Base-by-base conservation (phyloP, 2,113 vertebrate species). In the Alethe castanea region DNA sequence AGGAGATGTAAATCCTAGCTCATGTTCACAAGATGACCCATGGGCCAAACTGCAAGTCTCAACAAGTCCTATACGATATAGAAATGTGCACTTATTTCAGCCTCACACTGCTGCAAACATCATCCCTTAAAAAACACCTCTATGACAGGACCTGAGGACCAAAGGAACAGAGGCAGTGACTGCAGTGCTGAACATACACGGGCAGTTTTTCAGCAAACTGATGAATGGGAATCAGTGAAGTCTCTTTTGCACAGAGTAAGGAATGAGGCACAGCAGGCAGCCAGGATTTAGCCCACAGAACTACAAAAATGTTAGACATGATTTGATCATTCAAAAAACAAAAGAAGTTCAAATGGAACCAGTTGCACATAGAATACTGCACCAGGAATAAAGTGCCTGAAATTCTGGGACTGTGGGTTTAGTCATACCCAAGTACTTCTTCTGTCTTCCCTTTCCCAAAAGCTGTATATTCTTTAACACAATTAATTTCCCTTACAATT, bases 21-120 rank as follows among this genome's bases (percentile, higher is more conserved):
- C 33, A 29, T 0, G 0, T 53, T 81, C 54, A 29, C 19, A 54
- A 86, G 42, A 16, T 22, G 36, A 82, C 26, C 57, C 4, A 0
- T 7, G 12, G 42, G 33, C 24, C 2, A 1, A 91, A 45, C 5
- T 8, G 14, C 42, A 62, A 45, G 12, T 45, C 65, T 73, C 28
- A 36, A 11, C 36, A 72, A 71, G 25, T 3, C 33, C 18, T 72
- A 50, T 1, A 4, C 52, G 33, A 67, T 3, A 47, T 0, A 0
- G 10, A 83, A 78, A 7, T 0, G 0, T 9, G 40, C 12, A 3
- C 17, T n/a, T 31, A 31, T 14, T 59, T 81, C 6, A 3, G 47
- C 26, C 53, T 64, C 52, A 48, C 13, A 14, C 22, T 24, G 26
- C 61, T 48, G n/a, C 56, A 69, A 56, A 29, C 17, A 92, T 2